Conservation (phyloP, 2,888 invertebrate species). For the Chouioia cunea region DNA sequence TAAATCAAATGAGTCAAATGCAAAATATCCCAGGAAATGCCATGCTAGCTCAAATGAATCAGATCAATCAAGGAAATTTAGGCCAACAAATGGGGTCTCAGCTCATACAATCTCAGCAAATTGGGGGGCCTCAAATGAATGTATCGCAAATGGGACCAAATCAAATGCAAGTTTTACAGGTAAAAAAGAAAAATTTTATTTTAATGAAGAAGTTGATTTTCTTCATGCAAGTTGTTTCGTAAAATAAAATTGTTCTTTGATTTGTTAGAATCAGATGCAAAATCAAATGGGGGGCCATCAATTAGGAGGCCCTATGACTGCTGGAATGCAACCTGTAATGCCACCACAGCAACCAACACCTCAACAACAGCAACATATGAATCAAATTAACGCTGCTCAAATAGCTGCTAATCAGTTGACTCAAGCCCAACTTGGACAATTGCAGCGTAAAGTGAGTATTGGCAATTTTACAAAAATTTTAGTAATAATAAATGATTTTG, state of each 20-base stretch:
- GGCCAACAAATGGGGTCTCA: conserved; percentile 65
- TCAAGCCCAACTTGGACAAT: conserved; percentile 70
- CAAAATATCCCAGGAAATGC: conserved; percentile 68
- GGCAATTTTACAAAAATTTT: not conserved
- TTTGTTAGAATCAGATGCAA: conserved; percentile 62
- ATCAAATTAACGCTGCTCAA: conserved; percentile 65
- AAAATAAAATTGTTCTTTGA: not conserved
- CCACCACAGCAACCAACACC: conserved; percentile 44
- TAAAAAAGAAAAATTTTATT: conserved; percentile 30
- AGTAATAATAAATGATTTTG: not conserved
- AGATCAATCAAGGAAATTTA: conserved; percentile 63
- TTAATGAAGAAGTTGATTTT: not conserved
- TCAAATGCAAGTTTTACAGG: conserved; percentile 65
- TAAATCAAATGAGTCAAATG: conserved; percentile 71
- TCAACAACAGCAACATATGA: conserved; percentile 61
- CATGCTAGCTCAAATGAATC: conserved; percentile 69
- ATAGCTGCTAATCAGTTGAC: conserved; percentile 61
- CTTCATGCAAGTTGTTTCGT: not conserved
- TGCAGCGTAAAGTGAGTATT: conserved; percentile 63
- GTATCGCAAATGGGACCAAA: conserved; percentile 59
- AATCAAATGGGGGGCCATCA: conserved; percentile 63
- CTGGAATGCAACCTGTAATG: conserved; percentile 61
- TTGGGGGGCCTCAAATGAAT: conserved; percentile 58
- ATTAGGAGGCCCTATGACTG: conserved; percentile 61
- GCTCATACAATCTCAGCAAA: conserved; percentile 59